Evolutionary conservation across 2,113 vertebrate species (phyloP).

Genomic region (Ailuropoda melanoleuca): DNA sequence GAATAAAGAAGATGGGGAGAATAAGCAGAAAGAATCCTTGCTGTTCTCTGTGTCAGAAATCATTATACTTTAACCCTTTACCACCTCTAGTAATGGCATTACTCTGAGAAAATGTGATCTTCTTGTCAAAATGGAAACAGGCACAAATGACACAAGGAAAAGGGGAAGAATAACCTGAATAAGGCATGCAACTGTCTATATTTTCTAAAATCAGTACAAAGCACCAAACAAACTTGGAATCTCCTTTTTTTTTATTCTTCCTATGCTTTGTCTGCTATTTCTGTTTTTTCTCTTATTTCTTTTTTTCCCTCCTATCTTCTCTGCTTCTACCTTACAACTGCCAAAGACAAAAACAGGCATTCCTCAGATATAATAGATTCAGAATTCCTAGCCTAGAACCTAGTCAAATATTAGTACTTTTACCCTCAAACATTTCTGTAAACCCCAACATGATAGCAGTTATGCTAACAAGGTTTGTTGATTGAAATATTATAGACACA

Average conservation of each 20-base stretch:
- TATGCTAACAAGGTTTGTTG: not conserved
- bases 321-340: not conserved
- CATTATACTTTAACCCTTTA: not conserved
- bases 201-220: slow-evolving; percentile 5
- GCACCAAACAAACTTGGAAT: not conserved
- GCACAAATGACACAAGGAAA: not conserved
- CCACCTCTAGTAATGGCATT: not conserved
- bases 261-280: not conserved
- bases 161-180: not conserved
- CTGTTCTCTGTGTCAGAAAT: not conserved
- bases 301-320: not conserved
- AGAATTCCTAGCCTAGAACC: not conserved
- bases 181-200: not conserved
- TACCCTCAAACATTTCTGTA: slow-evolving; percentile 4
- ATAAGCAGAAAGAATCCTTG: not conserved
- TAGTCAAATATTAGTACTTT: not conserved
- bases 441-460: not conserved
- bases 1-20: not conserved
- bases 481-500: not conserved
- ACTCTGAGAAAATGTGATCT: not conserved
- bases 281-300: not conserved
- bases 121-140: not conserved
- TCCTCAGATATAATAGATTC: not conserved
- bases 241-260: not conserved
- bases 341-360: not conserved